A percentile compares a stretch with the other conserved stretches of the same genome.
Conservation (phyloP, 1,140 invertebrate species). For the Orchesella cincta region DNA sequence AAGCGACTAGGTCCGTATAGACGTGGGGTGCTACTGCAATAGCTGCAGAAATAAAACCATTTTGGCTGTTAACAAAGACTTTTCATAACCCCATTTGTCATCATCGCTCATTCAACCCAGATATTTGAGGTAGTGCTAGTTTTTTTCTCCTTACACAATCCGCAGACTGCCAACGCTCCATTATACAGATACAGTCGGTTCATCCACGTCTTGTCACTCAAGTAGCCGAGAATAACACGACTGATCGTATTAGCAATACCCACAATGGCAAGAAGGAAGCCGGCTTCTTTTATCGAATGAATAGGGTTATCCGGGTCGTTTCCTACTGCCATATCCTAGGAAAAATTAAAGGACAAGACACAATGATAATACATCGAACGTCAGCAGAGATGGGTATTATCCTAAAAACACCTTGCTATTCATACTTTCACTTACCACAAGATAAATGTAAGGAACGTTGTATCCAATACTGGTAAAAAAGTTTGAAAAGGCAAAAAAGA, state of each 20-base stretch:
- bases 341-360: background rate
- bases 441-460: conserved; percentile 89
- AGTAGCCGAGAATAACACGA: conserved; percentile 78
- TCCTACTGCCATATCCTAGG: conserved; percentile 49
- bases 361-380: too few relatives aligned
- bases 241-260: conserved; percentile 62
- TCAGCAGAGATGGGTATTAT: conserved; percentile 21
- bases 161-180: conserved; percentile 77
- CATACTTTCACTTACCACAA: conserved; percentile 61
- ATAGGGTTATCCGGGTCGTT: conserved; percentile 61
- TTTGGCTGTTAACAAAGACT: conserved; percentile 3
- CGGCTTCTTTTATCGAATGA: conserved; percentile 63
- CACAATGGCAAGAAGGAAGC: conserved; percentile 73
- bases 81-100: background rate
- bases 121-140: background rate
- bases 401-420: conserved; percentile 6
- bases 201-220: conserved; percentile 83
- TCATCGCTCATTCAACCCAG: background rate
- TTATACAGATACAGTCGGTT: conserved; percentile 89
- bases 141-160: conserved; percentile 65
- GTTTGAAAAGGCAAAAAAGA: conserved; percentile 89
- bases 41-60: conserved; percentile 62
- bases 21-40: conserved; percentile 76
- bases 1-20: conserved; percentile 63
- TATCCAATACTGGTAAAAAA: conserved; percentile 95